These are phyloP conservation scores for Chloroclystis v-ata DNA, from an alignment of 2,888 invertebrate genomes.

Conservation along the genomic window DNA sequence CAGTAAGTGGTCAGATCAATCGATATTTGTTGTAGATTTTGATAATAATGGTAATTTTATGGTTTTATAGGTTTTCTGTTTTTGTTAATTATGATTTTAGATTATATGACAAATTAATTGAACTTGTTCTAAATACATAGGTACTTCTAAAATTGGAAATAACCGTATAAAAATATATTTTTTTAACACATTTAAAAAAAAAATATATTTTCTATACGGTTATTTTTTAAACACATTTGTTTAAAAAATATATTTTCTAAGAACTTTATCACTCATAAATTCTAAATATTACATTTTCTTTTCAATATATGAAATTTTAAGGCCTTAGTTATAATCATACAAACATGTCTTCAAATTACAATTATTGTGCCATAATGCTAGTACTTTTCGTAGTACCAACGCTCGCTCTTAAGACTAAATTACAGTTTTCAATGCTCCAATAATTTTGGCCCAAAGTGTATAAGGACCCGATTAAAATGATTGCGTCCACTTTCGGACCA, in stretches of 20 bases:
- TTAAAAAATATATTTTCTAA: no score
- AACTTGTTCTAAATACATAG: no score
- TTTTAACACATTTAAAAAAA: no score
- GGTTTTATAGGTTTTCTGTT: not conserved
- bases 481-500: constrained; percentile 60
- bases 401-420: constrained; percentile 39
- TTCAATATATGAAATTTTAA: no score
- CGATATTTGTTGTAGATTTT: constrained; percentile 19
- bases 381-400: constrained; percentile 12
- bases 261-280: no score
- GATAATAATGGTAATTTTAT: constrained; percentile 2
- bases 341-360: constrained; percentile 16
- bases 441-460: constrained; percentile 56
- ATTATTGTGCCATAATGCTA: constrained; percentile 15
- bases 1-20: constrained; percentile 35
- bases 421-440: constrained; percentile 60
- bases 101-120: no score
- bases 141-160: no score
- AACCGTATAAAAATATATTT: no score
- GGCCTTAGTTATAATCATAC: not conserved
- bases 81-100: no score
- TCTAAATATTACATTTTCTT: not conserved
- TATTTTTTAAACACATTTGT: no score
- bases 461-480: constrained; percentile 60
- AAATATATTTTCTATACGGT: no score